phyloP scores from a whole-genome alignment of 1,140 invertebrate species.

The Varroa destructor region DNA sequence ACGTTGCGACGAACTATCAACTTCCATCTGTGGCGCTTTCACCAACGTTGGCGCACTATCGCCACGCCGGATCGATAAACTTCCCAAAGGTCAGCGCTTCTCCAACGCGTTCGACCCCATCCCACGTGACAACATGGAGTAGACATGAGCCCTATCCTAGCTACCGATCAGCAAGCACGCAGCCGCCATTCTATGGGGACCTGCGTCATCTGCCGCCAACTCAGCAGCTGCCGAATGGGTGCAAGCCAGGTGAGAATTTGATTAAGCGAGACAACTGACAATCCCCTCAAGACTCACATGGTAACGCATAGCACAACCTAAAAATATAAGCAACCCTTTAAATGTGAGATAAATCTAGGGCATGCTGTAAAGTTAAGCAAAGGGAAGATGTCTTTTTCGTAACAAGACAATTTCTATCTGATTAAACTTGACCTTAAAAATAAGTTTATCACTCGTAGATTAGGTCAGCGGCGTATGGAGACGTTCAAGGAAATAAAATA shows the following conservation, averaged over 20 bases:
- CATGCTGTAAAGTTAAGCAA: no score
- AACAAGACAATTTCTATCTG: no score
- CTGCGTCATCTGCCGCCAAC: constrained; percentile 17
- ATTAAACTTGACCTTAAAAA: no score
- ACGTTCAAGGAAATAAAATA: no score
- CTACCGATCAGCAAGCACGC: constrained; percentile 23
- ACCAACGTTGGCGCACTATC: constrained; percentile 24
- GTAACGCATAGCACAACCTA: no score
- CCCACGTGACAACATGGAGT: constrained; percentile 32
- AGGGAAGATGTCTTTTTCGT: no score
- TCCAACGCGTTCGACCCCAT: constrained; percentile 54
- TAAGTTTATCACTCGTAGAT: no score
- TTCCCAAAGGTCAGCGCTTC: constrained; percentile 82
- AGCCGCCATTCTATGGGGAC: constrained; percentile 27
- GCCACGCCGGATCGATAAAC: constrained; percentile 49
- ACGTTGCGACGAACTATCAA: constrained; percentile 33
- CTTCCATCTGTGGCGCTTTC: constrained; percentile 40
- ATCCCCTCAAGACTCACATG: no score
- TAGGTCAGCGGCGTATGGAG: no score
- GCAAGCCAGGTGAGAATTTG: constrained; percentile 2
- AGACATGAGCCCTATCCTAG: constrained; percentile 27
- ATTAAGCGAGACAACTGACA: no score
- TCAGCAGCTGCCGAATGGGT: constrained; percentile 28
- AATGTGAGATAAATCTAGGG: no score
- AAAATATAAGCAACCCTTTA: no score